phyloP scores from a whole-genome alignment of 1,140 invertebrate genomes.

The Prorops nasuta region DNA sequence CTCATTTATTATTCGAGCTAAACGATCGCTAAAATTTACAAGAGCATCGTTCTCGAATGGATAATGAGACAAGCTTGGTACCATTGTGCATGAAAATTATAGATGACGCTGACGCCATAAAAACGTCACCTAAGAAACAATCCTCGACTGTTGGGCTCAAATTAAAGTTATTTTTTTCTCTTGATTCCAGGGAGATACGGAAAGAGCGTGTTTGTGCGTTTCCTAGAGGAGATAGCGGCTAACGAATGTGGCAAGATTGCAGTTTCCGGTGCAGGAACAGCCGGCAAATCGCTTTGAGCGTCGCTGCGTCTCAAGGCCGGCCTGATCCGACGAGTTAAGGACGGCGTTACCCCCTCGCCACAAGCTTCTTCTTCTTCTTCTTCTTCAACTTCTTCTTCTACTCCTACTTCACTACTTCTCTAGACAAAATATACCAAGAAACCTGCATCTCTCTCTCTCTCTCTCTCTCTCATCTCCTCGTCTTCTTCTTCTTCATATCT shows the following conservation, averaged over 20 bases:
- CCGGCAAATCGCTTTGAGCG: slow-evolving; percentile 14
- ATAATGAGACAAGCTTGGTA: too few species aligned
- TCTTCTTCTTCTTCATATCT: not conserved
- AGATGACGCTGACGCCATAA: too few species aligned
- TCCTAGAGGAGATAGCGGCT: not conserved
- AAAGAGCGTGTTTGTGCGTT: not conserved
- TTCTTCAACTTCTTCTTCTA: not conserved
- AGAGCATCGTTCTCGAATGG: too few species aligned
- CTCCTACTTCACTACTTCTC: not conserved
- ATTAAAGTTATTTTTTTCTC: not conserved
- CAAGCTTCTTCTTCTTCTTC: too few species aligned
- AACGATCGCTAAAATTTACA: too few species aligned
- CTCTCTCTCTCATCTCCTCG: slow-evolving; percentile 1
- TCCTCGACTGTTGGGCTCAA: not conserved
- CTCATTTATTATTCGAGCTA: too few species aligned
- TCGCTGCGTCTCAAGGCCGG: slow-evolving; percentile 40
- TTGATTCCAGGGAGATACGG: not conserved
- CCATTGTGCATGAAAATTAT: too few species aligned
- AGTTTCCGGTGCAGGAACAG: not conserved
- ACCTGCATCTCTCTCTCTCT: not conserved
- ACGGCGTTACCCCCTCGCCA: slow-evolving; percentile 23
- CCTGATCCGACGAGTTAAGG: slow-evolving; percentile 33
- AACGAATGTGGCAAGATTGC: not conserved
- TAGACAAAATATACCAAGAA: not conserved
- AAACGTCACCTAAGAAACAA: too few species aligned